Conservation (phyloP, 1,140 invertebrate species). For the Armadillidium nasatum region DNA sequence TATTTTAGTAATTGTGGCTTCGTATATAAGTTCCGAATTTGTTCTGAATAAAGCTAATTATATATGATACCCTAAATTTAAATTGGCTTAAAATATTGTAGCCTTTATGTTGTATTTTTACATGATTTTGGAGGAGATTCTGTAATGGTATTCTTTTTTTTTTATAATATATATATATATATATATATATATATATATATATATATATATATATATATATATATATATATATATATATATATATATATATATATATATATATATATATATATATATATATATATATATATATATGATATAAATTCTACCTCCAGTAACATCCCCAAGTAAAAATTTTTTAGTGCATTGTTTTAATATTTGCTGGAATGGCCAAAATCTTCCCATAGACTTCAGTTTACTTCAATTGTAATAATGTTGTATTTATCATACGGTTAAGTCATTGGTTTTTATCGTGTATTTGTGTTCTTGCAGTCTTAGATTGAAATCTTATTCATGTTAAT, state of each 20-base stretch:
- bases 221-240: no score
- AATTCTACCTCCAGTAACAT: not conserved
- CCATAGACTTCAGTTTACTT: constrained; percentile 46
- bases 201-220: no score
- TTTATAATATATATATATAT: no score
- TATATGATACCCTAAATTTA: not conserved
- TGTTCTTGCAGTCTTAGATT: constrained; percentile 37
- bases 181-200: no score
- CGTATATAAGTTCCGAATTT: no score
- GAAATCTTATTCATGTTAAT: constrained; percentile 29
- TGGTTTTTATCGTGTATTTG: constrained; percentile 45
- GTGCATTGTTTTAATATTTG: constrained; percentile 29
- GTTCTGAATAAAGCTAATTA: not conserved
- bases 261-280: no score
- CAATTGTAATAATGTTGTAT: constrained; percentile 36
- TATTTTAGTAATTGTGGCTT: constrained; percentile 42
- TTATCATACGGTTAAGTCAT: constrained; percentile 42
- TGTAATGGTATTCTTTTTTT: no score
- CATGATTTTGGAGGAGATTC: no score
- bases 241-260: no score
- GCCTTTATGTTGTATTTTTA: not conserved
- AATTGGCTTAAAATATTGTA: not conserved
- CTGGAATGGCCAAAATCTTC: constrained; percentile 48
- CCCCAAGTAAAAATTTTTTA: not conserved
- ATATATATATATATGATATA: no score